Base-by-base conservation (phyloP, 2,113 vertebrate species). In the Oncorhynchus clarkii region DNA sequence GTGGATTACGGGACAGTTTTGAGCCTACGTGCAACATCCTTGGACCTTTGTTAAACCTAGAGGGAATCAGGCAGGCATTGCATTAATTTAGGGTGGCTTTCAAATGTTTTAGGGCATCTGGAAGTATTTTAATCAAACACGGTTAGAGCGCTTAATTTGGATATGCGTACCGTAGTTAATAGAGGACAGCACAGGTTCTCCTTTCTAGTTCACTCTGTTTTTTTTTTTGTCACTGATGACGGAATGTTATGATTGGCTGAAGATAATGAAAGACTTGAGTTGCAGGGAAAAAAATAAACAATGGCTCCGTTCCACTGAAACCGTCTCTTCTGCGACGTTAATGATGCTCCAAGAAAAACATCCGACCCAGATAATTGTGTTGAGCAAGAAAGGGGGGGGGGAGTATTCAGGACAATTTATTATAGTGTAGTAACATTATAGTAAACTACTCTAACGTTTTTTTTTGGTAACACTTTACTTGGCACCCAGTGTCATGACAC, bases 321-420 rank as follows among this genome's bases (percentile, higher is more conserved):
- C 8, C 14, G 13, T 70, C 16, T 22, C 11, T 70, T 22, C 24
- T 54, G 8, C n/a, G 51, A 76, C 49, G n/a, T 72, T 57, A 75
- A 62, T 67, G 39, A 70, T 54, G 72, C 49, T 69, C 66, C 29
- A 60, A 69, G 49, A 74, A 20, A 79, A 67, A 70, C 45, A 71
- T 27, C 20, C 87, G 83, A 84, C 82, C 86, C 71, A 87, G 85
- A 87, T 74, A 49, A 71, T 66, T 72, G 5, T 62, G 51, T 70
- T 64, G 66, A 71, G 22, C 51, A 49, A 20, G 24, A 12, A 16
- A 7, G 26, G 51, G 8, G 11, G 22, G 20, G 26, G 57, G 54
- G 20, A 66, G 74, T 78, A 82, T 82, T 67, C 34, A 81, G 73
- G 70, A 72, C 76, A 20, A 49, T 31, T 31, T 31, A 6, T 31